Conservation (phyloP, 1,140 invertebrate species). For the Venustaconcha ellipsiformis region DNA sequence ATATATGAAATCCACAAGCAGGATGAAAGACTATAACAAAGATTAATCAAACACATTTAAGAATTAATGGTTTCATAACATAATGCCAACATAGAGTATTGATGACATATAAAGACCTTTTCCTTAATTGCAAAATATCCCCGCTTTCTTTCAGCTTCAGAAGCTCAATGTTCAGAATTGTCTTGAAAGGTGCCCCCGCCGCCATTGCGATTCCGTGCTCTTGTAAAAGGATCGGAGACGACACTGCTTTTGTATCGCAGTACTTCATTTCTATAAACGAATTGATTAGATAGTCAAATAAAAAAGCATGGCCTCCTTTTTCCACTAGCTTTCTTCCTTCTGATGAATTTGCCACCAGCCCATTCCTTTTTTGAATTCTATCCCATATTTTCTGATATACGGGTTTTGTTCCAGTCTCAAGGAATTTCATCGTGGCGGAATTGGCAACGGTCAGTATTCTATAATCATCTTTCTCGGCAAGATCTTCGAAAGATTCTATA, state of each 20-base stretch:
- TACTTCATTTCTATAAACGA: constrained; percentile 47
- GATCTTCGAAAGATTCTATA: constrained; percentile 56
- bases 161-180: constrained; percentile 55
- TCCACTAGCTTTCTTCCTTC: constrained; percentile 35
- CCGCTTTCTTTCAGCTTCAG: constrained; percentile 52
- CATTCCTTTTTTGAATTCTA: constrained; percentile 38
- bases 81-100: background rate
- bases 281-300: constrained; percentile 63
- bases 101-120: constrained; percentile 39
- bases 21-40: background rate
- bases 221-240: constrained; percentile 51
- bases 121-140: constrained; percentile 45
- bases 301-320: constrained; percentile 47
- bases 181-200: constrained; percentile 56
- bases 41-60: background rate
- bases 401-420: constrained; percentile 36
- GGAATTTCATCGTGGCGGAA: constrained; percentile 60
- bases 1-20: background rate
- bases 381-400: constrained; percentile 43
- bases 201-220: constrained; percentile 61
- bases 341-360: constrained; percentile 43
- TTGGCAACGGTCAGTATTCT: constrained; percentile 52
- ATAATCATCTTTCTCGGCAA: constrained; percentile 45
- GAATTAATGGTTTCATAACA: background rate
- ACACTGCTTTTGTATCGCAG: constrained; percentile 50